Conservation (phyloP, 2,797 vertebrate genomes). For the Rhyacichthys aspro region DNA sequence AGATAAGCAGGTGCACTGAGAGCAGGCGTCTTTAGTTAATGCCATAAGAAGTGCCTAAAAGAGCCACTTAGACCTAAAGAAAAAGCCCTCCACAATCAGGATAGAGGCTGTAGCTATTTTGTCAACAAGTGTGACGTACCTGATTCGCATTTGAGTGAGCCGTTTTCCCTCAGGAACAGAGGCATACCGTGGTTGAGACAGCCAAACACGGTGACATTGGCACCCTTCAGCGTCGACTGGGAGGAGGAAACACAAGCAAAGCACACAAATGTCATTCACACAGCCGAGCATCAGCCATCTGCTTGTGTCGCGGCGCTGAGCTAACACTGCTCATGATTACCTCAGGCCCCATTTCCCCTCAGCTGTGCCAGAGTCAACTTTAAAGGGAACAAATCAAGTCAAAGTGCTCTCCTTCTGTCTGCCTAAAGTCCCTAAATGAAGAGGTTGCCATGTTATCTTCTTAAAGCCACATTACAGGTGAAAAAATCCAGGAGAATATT, state of each 20-base stretch:
- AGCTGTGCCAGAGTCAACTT: conserved; percentile 48
- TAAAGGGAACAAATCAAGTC: conserved; percentile 68
- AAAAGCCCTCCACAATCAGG: background rate
- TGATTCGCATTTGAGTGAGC: conserved; percentile 89
- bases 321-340: conserved; percentile 41
- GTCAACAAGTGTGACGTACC: conserved; percentile 75
- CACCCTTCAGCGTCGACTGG: conserved; percentile 87
- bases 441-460: conserved; percentile 67
- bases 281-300: conserved; percentile 55
- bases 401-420: conserved; percentile 44
- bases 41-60: background rate
- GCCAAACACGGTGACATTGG: conserved; percentile 93
- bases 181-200: conserved; percentile 96
- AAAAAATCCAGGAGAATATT: conserved; percentile 47
- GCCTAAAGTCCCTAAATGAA: conserved; percentile 58
- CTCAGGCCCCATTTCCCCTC: conserved; percentile 36
- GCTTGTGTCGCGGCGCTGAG: conserved; percentile 32
- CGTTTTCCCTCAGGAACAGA: conserved; percentile 84
- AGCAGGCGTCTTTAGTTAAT: background rate
- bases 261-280: conserved; percentile 31
- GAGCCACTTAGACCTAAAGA: background rate
- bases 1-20: conserved; percentile 7
- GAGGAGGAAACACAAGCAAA: conserved; percentile 50
- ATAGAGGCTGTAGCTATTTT: background rate
- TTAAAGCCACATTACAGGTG: conserved; percentile 65